Conservation (phyloP, 2,888 invertebrate genomes). For the Tenthredo scrophulariae region DNA sequence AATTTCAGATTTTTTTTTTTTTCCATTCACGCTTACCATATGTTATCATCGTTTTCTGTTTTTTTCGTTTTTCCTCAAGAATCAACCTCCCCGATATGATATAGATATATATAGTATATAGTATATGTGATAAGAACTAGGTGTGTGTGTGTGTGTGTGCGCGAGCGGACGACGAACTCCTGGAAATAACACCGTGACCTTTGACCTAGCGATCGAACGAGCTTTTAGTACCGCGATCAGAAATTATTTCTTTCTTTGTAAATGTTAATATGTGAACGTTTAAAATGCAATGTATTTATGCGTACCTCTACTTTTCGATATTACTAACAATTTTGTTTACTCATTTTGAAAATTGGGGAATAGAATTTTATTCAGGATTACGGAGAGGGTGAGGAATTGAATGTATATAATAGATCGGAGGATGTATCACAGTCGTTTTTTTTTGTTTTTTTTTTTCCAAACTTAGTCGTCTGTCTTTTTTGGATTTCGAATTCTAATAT, state of each 20-base stretch:
- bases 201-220: slow-evolving; percentile 29
- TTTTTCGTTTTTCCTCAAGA: too few relatives aligned
- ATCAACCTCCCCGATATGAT: neutral
- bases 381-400: neutral
- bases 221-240: slow-evolving; percentile 4
- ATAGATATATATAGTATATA: slow-evolving; percentile 63
- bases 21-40: too few relatives aligned
- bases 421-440: neutral
- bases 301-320: neutral
- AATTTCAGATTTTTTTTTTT: too few relatives aligned
- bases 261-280: neutral
- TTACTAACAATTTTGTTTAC: neutral
- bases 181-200: slow-evolving; percentile 70
- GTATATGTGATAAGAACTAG: slow-evolving; percentile 58
- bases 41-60: too few relatives aligned
- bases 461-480: neutral
- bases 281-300: neutral
- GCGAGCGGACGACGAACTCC: slow-evolving; percentile 70
- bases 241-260: neutral
- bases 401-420: neutral
- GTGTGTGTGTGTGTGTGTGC: too few relatives aligned
- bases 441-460: neutral
- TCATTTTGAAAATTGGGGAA: neutral
- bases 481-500: neutral
- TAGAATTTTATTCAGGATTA: neutral